Conservation (phyloP, 2,888 invertebrate genomes). For the Eristalinus sepulchralis region DNA sequence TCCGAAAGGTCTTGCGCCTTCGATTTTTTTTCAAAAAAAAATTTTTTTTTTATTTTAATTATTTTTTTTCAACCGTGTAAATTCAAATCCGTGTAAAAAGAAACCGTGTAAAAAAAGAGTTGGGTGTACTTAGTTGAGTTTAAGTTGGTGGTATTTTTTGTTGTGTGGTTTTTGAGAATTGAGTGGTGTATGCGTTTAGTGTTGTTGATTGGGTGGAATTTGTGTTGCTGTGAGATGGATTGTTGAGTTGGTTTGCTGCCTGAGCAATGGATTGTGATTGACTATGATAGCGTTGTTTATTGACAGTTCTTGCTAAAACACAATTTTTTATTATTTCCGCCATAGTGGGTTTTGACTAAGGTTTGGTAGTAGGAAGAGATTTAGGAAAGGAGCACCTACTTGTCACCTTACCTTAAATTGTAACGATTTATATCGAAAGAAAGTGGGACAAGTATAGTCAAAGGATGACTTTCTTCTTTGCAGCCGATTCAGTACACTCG, state of each 20-base stretch:
- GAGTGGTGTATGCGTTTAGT: no score
- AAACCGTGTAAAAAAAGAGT: no score
- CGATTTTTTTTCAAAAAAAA: no score
- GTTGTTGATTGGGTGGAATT: no score
- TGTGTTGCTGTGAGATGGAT: not conserved
- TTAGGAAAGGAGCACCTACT: not conserved
- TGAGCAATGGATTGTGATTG: not conserved
- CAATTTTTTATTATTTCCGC: constrained; percentile 13
- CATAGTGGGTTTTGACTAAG: not conserved
- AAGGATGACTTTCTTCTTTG: constrained; percentile 17
- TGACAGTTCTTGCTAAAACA: not conserved
- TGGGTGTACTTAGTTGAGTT: no score
- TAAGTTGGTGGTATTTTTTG: no score
- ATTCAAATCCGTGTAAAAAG: no score
- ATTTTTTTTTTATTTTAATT: no score
- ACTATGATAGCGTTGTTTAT: not conserved
- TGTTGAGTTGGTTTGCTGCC: not conserved
- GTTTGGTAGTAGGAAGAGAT: constrained; percentile 1
- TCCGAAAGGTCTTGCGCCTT: no score
- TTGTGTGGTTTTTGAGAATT: no score
- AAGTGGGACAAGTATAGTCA: not conserved
- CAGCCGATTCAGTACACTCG: constrained; percentile 31
- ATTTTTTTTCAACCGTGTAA: no score
- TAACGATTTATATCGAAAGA: constrained; percentile 23
- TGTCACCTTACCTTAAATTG: constrained; percentile 12